Base-by-base conservation (phyloP, 1,140 invertebrate species). In the Penaeus vannamei region DNA sequence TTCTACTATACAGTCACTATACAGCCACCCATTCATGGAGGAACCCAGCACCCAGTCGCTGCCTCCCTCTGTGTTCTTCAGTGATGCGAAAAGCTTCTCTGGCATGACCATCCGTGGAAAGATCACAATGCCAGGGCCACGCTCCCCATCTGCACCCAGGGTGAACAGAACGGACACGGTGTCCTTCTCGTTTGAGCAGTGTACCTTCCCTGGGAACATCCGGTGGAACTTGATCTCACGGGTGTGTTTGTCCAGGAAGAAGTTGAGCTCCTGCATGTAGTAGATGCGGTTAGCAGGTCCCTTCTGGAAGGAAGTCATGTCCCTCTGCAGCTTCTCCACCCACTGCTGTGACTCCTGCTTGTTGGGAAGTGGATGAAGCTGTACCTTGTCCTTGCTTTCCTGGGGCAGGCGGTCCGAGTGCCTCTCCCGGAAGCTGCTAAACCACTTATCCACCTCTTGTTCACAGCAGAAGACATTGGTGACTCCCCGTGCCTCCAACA, bases 51-150 rank as follows among this genome's bases (percentile, higher is more conserved):
- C 87, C 87, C 87, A 89, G 14, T 89, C 87, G n/a, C 59, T 61
- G 14, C 87, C 82, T 42, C 81, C 82, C n/a, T 61, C 22, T 5
- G 83, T 77, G 2, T 64, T 60, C 46, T 61, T 72, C 17, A 89
- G 82, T 46, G 87, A 89, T 19, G 82, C 69, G 53, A 89, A 89
- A n/a, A 89, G 82, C 36, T 84, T 84, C 82, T 89, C 87, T 3
- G 87, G 87, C 20, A 89, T 89, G 17, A 89, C 87, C 87, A 89
- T 89, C 10, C 87, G 81, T 23, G 87, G 87, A 46, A 89, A 89
- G 69, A 89, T 89, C 26, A 89, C 77, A 53, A 89, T 89, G n/a
- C 87, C 87, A 20, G 87, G 87, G 1, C 87, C 87, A 23, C 84
- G 36, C 59, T 77, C 46, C n/a, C 87, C 87, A 14, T 85, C 59